Percentiles rank a stretch among this genome's conserved stretches.
Evolutionary conservation across 2,888 invertebrate species (phyloP).

Genomic region (Tubulanus polymorphus): DNA sequence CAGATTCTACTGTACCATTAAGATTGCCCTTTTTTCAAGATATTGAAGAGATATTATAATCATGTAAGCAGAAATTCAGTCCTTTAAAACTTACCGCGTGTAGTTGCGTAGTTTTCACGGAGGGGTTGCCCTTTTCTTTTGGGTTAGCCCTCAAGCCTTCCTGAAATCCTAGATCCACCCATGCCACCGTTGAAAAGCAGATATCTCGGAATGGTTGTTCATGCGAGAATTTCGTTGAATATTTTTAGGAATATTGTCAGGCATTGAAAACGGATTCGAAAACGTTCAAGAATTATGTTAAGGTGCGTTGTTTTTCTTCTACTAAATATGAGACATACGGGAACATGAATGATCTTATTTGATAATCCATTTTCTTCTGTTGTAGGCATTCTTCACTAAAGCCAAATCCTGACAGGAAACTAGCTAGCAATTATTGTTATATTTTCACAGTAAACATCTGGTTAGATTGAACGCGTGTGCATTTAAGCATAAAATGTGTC

Average conservation of each 20-base stretch:
- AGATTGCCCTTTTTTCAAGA: too few species aligned
- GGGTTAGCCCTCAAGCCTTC: neutral
- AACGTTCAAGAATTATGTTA: slow-evolving; percentile 54
- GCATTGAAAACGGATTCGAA: slow-evolving; percentile 54
- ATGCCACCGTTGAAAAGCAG: too few species aligned
- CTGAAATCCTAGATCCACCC: too few species aligned
- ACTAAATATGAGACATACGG: neutral
- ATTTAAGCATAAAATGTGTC: too few species aligned
- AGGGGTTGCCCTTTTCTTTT: neutral
- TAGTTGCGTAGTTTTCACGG: neutral
- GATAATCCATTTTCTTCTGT: neutral
- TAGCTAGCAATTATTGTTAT: too few species aligned
- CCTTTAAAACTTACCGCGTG: neutral
- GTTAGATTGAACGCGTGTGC: too few species aligned
- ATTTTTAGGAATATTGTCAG: slow-evolving; percentile 51
- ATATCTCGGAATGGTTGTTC: neutral
- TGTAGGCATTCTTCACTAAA: slow-evolving; percentile 12
- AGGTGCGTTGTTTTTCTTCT: slow-evolving; percentile 41
- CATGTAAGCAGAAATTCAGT: too few species aligned
- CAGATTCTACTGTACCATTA: too few species aligned
- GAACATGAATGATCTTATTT: neutral
- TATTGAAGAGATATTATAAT: too few species aligned
- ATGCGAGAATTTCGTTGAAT: too few species aligned
- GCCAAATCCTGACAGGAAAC: slow-evolving; percentile 19
- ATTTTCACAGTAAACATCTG: too few species aligned